Evolutionary conservation across 2,888 invertebrate genomes (phyloP).

Genomic region (Gymnocheta viridis): DNA sequence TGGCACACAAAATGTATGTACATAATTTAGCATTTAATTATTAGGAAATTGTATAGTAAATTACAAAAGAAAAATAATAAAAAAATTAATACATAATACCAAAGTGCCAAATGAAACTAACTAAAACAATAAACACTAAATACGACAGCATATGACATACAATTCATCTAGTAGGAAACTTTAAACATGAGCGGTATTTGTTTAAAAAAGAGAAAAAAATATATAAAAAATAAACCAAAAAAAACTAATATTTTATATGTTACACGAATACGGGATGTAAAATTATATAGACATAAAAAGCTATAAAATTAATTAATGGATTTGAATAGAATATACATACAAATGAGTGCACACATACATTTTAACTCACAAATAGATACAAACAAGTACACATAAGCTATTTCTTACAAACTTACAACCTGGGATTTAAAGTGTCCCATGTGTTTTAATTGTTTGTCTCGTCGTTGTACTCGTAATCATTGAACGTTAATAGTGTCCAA

Average conservation of each 20-base stretch:
- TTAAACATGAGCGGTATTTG: constrained; percentile 36
- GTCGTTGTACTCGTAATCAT: not conserved
- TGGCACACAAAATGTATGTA: constrained; percentile 48
- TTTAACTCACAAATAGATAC: not conserved
- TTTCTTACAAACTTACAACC: not conserved
- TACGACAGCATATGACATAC: constrained; percentile 18
- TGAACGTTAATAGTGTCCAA: not conserved
- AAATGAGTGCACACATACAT: not conserved
- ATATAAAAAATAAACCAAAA: not conserved
- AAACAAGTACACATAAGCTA: not conserved
- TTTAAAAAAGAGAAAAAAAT: constrained; percentile 10
- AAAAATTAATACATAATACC: constrained; percentile 28
- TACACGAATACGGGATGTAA: constrained; percentile 42
- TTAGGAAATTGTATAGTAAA: constrained; percentile 59
- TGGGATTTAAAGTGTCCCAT: constrained; percentile 18
- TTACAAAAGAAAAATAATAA: constrained; percentile 26
- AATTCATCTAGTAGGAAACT: constrained; percentile 42
- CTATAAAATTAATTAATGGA: constrained; percentile 42
- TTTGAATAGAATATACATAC: constrained; percentile 17
- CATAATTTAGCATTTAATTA: constrained; percentile 69
- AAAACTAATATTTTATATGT: constrained; percentile 37
- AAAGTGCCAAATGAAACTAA: constrained; percentile 35
- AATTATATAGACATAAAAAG: constrained; percentile 30
- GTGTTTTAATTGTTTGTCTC: constrained; percentile 28
- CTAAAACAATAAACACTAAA: constrained; percentile 29